Evolutionary conservation across 2,113 vertebrate genomes (phyloP).

Genomic region (Platycercus adscitus): DNA sequence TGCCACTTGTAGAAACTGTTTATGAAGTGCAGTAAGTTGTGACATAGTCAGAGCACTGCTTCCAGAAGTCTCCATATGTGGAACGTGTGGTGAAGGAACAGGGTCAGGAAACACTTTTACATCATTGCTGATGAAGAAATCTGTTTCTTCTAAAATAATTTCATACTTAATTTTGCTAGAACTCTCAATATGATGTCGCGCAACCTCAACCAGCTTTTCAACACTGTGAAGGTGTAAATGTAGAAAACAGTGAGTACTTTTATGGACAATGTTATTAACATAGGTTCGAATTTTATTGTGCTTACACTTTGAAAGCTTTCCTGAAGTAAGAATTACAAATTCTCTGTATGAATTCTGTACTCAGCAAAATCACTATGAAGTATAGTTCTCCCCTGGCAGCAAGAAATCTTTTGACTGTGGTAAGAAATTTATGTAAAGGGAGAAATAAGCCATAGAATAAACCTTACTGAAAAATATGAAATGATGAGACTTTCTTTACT

Average conservation of each 20-base stretch:
- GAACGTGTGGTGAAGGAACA: slow-evolving; percentile 45
- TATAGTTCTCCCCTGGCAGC: background rate
- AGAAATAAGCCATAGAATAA: background rate
- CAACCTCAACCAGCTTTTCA: slow-evolving; percentile 82
- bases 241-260: background rate
- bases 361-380: background rate
- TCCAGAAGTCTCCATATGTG: slow-evolving; percentile 70
- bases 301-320: background rate
- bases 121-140: slow-evolving; percentile 84
- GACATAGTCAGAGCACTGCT: slow-evolving; percentile 73
- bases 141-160: slow-evolving; percentile 78
- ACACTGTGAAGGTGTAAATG: slow-evolving; percentile 75
- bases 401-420: background rate
- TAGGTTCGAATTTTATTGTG: background rate
- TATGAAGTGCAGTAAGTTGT: slow-evolving; percentile 80
- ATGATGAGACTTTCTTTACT: background rate
- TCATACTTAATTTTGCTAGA: slow-evolving; percentile 80
- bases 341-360: background rate
- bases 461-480: background rate
- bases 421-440: background rate
- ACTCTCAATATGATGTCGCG: slow-evolving; percentile 83
- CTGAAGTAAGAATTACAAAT: background rate
- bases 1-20: slow-evolving; percentile 78
- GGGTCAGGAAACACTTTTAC: slow-evolving; percentile 74
- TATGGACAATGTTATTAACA: background rate